Conservation (phyloP, 2,888 invertebrate species). For the Nephrocerus scutellatus region DNA sequence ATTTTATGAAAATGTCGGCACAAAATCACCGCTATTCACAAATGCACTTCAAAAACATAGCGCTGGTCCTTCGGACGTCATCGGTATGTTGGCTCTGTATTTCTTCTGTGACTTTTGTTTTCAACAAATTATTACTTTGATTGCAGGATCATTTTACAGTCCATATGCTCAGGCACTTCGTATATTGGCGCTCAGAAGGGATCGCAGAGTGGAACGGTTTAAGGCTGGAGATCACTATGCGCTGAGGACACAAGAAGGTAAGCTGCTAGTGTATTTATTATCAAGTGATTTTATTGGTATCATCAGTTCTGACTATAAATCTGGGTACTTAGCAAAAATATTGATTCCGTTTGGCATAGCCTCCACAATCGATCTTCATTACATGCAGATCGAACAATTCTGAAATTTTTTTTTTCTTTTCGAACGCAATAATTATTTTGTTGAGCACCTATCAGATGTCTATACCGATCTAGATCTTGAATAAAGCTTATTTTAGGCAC, state of each 20-base stretch:
- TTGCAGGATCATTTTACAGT: conserved; percentile 30
- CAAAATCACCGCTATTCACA: conserved; percentile 35
- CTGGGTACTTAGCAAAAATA: background rate
- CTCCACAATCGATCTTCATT: too few relatives aligned
- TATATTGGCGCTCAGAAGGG: conserved; percentile 26
- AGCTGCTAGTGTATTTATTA: conserved; percentile 2
- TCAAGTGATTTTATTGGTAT: background rate
- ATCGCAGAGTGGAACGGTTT: conserved; percentile 27
- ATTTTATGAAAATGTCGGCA: conserved; percentile 38
- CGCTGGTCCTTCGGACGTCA: conserved; percentile 38
- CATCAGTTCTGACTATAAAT: background rate
- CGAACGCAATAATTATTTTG: too few relatives aligned
- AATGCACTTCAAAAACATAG: conserved; percentile 35
- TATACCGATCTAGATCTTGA: too few relatives aligned
- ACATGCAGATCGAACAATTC: too few relatives aligned
- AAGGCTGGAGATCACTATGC: conserved; percentile 41
- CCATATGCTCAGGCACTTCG: conserved; percentile 32
- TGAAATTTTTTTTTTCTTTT: too few relatives aligned
- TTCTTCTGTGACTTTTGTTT: background rate
- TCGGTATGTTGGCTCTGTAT: conserved; percentile 26
- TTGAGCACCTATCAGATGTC: too few relatives aligned
- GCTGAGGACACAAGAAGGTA: conserved; percentile 40
- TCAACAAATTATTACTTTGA: background rate
- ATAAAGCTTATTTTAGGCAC: too few relatives aligned
- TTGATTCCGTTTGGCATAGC: too few relatives aligned